These are phyloP conservation scores for Callaeas wilsoni DNA, from an alignment of 2,113 vertebrate genomes.

Conservation along the genomic window DNA sequence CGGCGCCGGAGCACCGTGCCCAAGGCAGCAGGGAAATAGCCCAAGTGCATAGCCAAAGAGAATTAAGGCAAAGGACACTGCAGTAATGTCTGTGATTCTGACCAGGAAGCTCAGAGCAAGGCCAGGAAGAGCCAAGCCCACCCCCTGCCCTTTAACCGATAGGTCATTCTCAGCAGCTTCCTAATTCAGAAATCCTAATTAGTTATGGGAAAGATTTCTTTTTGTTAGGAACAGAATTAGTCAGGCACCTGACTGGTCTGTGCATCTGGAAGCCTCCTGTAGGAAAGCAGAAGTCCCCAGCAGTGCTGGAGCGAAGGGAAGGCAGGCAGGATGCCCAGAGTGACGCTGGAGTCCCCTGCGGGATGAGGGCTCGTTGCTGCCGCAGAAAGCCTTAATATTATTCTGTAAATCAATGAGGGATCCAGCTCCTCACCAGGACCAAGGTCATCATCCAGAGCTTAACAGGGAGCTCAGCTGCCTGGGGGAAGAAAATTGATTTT, in stretches of 20 bases:
- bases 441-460: background rate
- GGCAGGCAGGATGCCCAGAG: fast-evolving
- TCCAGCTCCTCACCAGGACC: background rate
- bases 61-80: constrained; percentile 31
- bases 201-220: background rate
- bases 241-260: background rate
- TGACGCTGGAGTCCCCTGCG: fast-evolving
- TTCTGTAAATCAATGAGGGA: background rate
- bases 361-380: background rate
- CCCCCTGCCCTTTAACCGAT: background rate
- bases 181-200: constrained; percentile 6
- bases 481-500: background rate
- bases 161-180: background rate
- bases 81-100: background rate
- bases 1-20: background rate
- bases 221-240: background rate
- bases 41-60: background rate
- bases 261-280: background rate
- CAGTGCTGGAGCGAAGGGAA: background rate
- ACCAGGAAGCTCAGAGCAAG: background rate
- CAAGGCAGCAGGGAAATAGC: background rate
- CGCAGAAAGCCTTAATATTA: background rate
- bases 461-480: background rate
- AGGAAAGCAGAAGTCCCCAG: background rate
- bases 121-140: background rate